A percentile compares a stretch with the other conserved stretches of the same genome.
Evolutionary conservation across 2,888 invertebrate genomes (phyloP).

Genomic region (Scaptomyza parva): DNA sequence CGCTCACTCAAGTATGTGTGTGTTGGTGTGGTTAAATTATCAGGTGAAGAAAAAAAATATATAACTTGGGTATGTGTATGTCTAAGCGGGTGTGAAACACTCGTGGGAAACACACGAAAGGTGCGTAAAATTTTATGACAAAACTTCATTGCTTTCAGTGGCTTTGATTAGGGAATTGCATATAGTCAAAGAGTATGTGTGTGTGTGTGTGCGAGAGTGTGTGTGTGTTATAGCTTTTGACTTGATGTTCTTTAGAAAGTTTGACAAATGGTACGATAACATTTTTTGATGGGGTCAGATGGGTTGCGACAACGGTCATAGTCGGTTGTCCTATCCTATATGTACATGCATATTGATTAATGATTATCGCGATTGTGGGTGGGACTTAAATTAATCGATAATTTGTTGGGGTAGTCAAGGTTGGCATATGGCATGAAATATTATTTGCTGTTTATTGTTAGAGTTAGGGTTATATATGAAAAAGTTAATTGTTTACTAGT

Average conservation of each 20-base stretch:
- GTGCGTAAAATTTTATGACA: constrained; percentile 70
- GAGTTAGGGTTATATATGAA: no score
- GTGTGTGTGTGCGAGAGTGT: constrained; percentile 9
- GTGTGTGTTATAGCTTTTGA: not conserved
- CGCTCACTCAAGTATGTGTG: constrained; percentile 14
- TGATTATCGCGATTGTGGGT: constrained; percentile 27
- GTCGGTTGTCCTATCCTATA: not conserved
- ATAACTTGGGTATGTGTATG: constrained; percentile 17
- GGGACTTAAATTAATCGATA: constrained; percentile 35
- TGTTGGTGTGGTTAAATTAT: constrained; percentile 55
- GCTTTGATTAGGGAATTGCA: constrained; percentile 63
- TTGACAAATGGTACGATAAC: constrained; percentile 56
- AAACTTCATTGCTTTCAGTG: constrained; percentile 65
- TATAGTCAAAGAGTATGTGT: constrained; percentile 13
- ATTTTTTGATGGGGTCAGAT: constrained; percentile 31
- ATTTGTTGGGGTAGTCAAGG: not conserved
- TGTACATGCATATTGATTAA: constrained; percentile 43
- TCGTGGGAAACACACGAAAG: constrained; percentile 55
- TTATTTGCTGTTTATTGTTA: not conserved
- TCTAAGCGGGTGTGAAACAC: constrained; percentile 5
- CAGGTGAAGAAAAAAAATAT: constrained; percentile 59
- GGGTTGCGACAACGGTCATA: not conserved
- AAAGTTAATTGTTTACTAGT: no score
- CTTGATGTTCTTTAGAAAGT: constrained; percentile 46
- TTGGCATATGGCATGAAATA: not conserved